These are phyloP conservation scores for Spea multiplicata DNA, from an alignment of 2,113 vertebrate species.

Conservation along the genomic window DNA sequence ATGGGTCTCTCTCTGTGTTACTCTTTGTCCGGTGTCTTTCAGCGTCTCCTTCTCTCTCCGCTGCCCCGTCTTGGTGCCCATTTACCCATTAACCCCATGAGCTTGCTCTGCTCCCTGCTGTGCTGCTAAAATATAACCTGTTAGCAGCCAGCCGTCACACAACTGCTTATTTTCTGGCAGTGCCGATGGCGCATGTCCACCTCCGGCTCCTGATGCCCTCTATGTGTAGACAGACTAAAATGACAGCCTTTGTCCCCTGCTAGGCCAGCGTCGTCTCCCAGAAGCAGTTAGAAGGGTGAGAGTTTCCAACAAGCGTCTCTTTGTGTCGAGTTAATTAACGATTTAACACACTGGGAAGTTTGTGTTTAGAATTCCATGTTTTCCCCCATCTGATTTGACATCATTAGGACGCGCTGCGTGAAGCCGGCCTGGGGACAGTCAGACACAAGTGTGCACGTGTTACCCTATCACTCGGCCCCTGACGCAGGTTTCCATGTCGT, in stretches of 20 bases:
- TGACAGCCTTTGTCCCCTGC: slow-evolving; percentile 72
- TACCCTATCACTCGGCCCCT: too few species aligned
- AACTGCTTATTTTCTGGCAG: neutral
- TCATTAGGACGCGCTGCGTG: slow-evolving; percentile 48
- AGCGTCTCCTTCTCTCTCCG: too few species aligned
- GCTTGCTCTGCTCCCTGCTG: slow-evolving; percentile 39
- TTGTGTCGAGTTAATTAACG: slow-evolving; percentile 75
- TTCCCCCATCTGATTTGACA: slow-evolving; percentile 44
- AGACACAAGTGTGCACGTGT: neutral
- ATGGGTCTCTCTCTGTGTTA: too few species aligned
- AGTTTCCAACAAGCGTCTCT: slow-evolving; percentile 68
- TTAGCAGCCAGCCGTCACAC: neutral
- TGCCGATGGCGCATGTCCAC: slow-evolving; percentile 52
- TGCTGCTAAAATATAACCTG: slow-evolving; percentile 45
- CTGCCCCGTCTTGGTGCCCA: too few species aligned
- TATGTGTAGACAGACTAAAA: slow-evolving; percentile 64
- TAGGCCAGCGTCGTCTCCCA: slow-evolving; percentile 42
- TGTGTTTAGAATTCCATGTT: slow-evolving; percentile 65
- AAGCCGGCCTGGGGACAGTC: neutral
- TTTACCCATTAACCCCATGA: too few species aligned
- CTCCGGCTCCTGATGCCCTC: slow-evolving; percentile 54
- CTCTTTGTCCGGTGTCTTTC: too few species aligned
- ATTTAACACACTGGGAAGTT: slow-evolving; percentile 58
- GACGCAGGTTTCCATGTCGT: too few species aligned
- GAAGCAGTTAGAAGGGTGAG: slow-evolving; percentile 53